Evolutionary conservation across 2,888 invertebrate genomes (phyloP).

Genomic region (Cosmia trapezina): DNA sequence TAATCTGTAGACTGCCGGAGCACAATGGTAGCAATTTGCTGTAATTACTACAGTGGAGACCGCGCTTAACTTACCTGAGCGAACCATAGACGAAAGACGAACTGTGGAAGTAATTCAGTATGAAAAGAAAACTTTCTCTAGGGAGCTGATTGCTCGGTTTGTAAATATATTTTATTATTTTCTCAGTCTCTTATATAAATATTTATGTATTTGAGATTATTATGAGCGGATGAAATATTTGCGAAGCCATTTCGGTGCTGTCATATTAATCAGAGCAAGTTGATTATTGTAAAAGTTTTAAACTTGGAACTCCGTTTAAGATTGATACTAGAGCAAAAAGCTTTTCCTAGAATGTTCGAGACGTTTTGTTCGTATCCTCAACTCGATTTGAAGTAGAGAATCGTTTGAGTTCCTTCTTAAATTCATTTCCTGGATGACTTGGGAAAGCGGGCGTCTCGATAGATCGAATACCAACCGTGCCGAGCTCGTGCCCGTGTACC

Average conservation of each 20-base stretch:
- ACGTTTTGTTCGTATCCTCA: conserved; percentile 43
- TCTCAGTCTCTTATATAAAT: conserved; percentile 12
- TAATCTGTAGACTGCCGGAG: conserved; percentile 65
- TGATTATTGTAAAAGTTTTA: conserved; percentile 11
- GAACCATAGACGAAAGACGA: conserved; percentile 51
- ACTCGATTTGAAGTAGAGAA: conserved; percentile 57
- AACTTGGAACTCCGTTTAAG: conserved; percentile 19
- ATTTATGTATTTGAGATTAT: conserved; percentile 10
- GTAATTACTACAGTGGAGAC: conserved; percentile 77
- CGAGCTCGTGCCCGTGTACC: conserved; percentile 21
- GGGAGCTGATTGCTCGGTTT: conserved; percentile 55
- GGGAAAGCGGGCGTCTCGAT: conserved; percentile 55
- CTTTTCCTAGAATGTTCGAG: conserved; percentile 39
- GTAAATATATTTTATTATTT: conserved; percentile 38
- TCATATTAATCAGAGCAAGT: conserved; percentile 21
- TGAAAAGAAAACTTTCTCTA: conserved; percentile 59
- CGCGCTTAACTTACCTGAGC: conserved; percentile 68
- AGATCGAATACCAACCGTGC: conserved; percentile 65
- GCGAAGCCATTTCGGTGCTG: not conserved
- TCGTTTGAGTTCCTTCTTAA: conserved; percentile 67
- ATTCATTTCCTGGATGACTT: conserved; percentile 74
- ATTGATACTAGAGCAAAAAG: conserved; percentile 39
- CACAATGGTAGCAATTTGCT: conserved; percentile 85
- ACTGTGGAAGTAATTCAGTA: conserved; percentile 52
- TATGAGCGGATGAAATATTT: conserved; percentile 10